Evolutionary conservation across 1,140 invertebrate species (phyloP), one percentile per base, ranked within the genome.

Genomic region (Zaprionus camerounensis): DNA sequence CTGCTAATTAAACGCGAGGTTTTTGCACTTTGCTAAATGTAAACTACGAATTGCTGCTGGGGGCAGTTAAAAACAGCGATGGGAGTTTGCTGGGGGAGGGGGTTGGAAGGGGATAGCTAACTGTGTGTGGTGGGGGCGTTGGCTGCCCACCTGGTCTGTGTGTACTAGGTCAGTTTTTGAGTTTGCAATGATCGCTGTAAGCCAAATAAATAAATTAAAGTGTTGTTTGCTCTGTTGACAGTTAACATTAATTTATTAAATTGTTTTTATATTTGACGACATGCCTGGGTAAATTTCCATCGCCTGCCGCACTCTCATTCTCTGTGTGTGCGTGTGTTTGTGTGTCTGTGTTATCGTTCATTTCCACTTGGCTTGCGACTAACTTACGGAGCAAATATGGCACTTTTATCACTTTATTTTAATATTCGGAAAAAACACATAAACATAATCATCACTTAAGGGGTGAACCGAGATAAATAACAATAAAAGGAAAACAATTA

Each of bases 1-100:
- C 56, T 73, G 85, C 85, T 88, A 88, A 88, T 88, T 87, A 87
- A 84, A 63, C 38, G 73, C 53, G 85, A 69, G 84, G 84, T 90
- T 84, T 84, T 88, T 88, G 84, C 78, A 88, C 84, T 90, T 87
- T 87, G 84, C 68, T 71, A 66, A 71, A 71, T 76, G 73, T 76
- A 76, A 76, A 76, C 73, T 77, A 73, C 62, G 53, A 65, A 71
- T 44, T 44, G 51, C n/a, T 71, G 57, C 31, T 34, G 31, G 28
- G 31, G 36, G 57, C 62, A 61, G 69, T 76, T 76, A 76, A 77
- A 76, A 77, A 61, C 63, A 58, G 46, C 31, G 62, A n/a, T 34
- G 62, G 36, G 24, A 24, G 26, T 20, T 5, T 22, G 38, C 9
- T 17, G 38, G 44, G 22, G 22, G 28, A 34, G 22, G 22, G 24